A percentile compares a stretch with the other conserved stretches of the same genome.
These are phyloP conservation scores for Automeris io DNA, from an alignment of 2,888 invertebrate genomes.

Conservation along the genomic window DNA sequence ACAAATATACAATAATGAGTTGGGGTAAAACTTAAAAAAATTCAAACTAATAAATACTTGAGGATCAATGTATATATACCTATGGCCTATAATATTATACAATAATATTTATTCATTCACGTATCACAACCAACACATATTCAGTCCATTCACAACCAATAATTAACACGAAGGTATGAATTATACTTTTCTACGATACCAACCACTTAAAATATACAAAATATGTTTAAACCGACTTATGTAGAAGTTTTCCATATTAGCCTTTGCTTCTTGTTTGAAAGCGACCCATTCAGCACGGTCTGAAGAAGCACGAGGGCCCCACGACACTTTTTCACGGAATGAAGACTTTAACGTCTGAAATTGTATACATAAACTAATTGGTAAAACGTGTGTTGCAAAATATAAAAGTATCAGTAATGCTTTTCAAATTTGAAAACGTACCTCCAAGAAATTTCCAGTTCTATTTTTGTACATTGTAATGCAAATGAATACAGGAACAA, in stretches of 20 bases:
- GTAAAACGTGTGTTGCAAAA: not conserved
- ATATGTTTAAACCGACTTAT: conserved; percentile 31
- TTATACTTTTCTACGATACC: conserved; percentile 10
- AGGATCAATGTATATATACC: too few species aligned
- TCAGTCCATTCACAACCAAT: too few species aligned
- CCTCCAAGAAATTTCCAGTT: conserved; percentile 37
- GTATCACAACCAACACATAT: too few species aligned
- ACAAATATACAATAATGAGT: too few species aligned
- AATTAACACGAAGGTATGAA: too few species aligned
- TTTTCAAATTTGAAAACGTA: conserved; percentile 12
- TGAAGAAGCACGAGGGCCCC: conserved; percentile 79
- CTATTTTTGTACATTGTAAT: conserved; percentile 35
- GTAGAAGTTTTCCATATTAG: conserved; percentile 30
- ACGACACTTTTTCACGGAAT: conserved; percentile 64
- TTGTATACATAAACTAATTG: not conserved
- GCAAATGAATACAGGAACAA: conserved; percentile 48
- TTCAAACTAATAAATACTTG: too few species aligned
- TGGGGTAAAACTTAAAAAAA: too few species aligned
- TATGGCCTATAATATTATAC: too few species aligned
- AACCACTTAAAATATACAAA: conserved; percentile 33
- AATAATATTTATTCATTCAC: too few species aligned
- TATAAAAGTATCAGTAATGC: not conserved
- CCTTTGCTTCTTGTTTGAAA: conserved; percentile 65
- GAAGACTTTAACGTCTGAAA: conserved; percentile 60
- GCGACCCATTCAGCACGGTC: conserved; percentile 74